phyloP scores from a whole-genome alignment of 2,113 vertebrate species.

The Strix aluco region DNA sequence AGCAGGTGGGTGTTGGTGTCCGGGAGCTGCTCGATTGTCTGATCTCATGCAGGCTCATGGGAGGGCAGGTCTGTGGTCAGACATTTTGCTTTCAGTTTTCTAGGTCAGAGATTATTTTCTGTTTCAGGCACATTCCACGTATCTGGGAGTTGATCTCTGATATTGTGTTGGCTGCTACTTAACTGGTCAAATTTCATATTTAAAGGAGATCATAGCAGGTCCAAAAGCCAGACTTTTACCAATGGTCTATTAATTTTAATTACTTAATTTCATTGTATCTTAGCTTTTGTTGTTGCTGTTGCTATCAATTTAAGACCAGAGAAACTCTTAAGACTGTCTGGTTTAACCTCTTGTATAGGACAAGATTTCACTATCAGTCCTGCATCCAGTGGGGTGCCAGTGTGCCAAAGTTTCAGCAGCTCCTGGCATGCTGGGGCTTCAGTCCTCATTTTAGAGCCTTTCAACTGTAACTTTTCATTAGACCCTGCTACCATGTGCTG shows the following conservation, averaged over 20 bases:
- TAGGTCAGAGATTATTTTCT: background rate
- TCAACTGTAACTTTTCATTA: background rate
- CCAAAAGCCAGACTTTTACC: background rate
- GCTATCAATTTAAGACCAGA: background rate
- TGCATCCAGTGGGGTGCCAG: fast-evolving
- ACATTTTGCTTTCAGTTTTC: background rate
- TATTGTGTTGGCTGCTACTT: background rate
- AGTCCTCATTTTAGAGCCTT: background rate
- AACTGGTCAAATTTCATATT: background rate
- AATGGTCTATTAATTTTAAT: background rate
- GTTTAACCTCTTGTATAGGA: background rate
- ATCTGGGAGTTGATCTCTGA: background rate
- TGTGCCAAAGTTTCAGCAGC: background rate
- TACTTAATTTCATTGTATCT: background rate
- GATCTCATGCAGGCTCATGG: background rate
- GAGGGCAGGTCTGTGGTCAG: background rate
- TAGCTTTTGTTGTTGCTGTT: background rate
- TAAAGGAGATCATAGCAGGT: background rate
- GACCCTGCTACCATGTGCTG: background rate
- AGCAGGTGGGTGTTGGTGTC: background rate
- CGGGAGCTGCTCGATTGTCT: fast-evolving
- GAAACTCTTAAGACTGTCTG: background rate
- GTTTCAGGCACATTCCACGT: fast-evolving
- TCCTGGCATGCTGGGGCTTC: background rate
- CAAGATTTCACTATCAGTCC: background rate